Percentiles rank a stretch among this genome's conserved stretches.
Evolutionary conservation across 2,113 vertebrate species (phyloP).

Genomic region (Proterorhinus semilunaris): DNA sequence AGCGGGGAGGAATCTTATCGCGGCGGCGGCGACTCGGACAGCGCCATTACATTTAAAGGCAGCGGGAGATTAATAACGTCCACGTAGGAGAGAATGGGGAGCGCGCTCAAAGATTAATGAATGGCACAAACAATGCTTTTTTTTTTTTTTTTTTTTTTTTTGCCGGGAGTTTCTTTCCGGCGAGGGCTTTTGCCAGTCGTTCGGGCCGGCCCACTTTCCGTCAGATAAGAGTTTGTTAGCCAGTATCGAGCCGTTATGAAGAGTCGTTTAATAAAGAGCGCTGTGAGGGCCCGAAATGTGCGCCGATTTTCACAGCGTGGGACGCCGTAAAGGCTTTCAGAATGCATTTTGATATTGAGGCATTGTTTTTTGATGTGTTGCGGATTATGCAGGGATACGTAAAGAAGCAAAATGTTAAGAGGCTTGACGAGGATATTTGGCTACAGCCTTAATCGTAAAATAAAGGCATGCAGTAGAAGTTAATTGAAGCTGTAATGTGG

Average conservation of each 20-base stretch:
- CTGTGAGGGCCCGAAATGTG: slow-evolving; percentile 39
- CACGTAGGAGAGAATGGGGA: slow-evolving; percentile 45
- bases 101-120: slow-evolving; percentile 65
- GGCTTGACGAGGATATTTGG: too few relatives aligned
- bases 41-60: slow-evolving; percentile 70
- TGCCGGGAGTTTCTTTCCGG: slow-evolving; percentile 52
- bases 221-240: slow-evolving; percentile 49
- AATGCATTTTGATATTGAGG: too few relatives aligned
- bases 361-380: too few relatives aligned
- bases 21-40: slow-evolving; percentile 72
- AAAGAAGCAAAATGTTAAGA: too few relatives aligned
- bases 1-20: slow-evolving; percentile 71
- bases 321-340: slow-evolving; percentile 14
- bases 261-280: slow-evolving; percentile 42
- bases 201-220: slow-evolving; percentile 27
- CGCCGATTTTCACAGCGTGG: slow-evolving; percentile 10
- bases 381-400: slow-evolving; percentile 1
- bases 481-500: too few relatives aligned
- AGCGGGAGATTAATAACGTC: slow-evolving; percentile 75
- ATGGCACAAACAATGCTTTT: slow-evolving; percentile 71
- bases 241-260: slow-evolving; percentile 50
- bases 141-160: too few relatives aligned
- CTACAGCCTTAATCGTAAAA: too few relatives aligned
- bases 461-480: too few relatives aligned
- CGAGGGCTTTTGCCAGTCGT: slow-evolving; percentile 25